Conservation (phyloP, 1,140 invertebrate species). For the Tyrophagus putrescentiae region DNA sequence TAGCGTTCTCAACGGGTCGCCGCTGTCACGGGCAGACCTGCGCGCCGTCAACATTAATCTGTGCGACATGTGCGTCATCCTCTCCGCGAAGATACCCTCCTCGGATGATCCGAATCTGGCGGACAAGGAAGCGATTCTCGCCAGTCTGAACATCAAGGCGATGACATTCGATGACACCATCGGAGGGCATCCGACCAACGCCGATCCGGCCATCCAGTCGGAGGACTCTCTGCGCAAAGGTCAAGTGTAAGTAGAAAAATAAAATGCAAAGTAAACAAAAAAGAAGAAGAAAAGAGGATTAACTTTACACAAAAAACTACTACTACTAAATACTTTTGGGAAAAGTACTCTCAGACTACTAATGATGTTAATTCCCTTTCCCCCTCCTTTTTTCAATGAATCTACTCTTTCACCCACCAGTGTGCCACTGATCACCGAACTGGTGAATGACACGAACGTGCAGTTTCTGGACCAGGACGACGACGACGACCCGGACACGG, state of each 20-base stretch:
- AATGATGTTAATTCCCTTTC: background rate
- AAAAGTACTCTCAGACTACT: background rate
- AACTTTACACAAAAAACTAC: too few species aligned
- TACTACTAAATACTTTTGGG: background rate
- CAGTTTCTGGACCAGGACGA: conserved; percentile 99
- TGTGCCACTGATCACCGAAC: conserved; percentile 90
- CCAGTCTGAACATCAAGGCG: conserved; percentile 97
- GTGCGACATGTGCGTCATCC: conserved; percentile 95
- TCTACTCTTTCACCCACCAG: conserved; percentile 45
- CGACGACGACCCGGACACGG: conserved; percentile 97
- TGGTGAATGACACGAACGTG: conserved; percentile 96
- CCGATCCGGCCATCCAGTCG: conserved; percentile 40
- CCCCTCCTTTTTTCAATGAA: background rate
- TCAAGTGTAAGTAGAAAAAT: background rate
- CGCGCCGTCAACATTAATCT: conserved; percentile 97
- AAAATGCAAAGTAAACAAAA: background rate
- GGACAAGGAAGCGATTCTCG: conserved; percentile 97
- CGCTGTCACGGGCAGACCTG: conserved; percentile 89
- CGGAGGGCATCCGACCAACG: conserved; percentile 50
- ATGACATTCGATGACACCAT: conserved; percentile 98
- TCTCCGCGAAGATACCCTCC: conserved; percentile 84
- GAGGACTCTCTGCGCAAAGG: conserved; percentile 3
- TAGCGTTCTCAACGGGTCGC: conserved; percentile 93
- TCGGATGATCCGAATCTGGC: conserved; percentile 97
- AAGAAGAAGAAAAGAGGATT: too few species aligned